Evolutionary conservation across 2,797 vertebrate species (phyloP), one percentile per base, ranked within the genome.

Genomic region (Graptemys geographica): DNA sequence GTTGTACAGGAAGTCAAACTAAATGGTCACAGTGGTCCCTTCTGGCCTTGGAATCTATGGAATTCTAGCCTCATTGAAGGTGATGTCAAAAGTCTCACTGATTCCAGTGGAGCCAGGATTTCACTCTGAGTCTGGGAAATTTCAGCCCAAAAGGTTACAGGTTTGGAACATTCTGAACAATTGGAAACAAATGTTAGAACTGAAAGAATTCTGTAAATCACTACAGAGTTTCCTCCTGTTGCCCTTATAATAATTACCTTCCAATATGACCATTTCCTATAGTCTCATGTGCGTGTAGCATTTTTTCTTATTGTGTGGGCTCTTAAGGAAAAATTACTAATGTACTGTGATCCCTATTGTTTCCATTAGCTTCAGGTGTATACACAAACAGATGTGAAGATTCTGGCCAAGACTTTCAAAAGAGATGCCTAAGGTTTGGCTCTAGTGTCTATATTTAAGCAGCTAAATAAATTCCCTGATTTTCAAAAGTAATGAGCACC

Each of bases 371-470:
- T 82, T 81, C 90, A 76, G 52, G 81, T 91, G 7, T 56, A 74
- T 28, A 0, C 49, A 10, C n/a, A 55, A 94, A 65, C 52, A 76
- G 74, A 78, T 5, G 53, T 94, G 90, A 93, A 97, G 90, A 93
- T 94, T 94, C 82, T 37, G 80, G 25, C 2, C 80, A 72, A 7
- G 2, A 12, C 86, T 89, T 95, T 47, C 92, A 92, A 94, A 96
- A 96, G 92, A 56, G 74, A 90, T 62, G 90, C 59, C 86, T 41
- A 93, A 3, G 55, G 78, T 91, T 95, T 93, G 94, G 93, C 81
- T 93, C 81, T 81, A 51, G 33, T 93, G 90, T 87, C 74, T 85
- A 79, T 72, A 25, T 59, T 84, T 56, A 87, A 72, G 76, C 92
- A 88, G 62, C 78, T 56, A 79, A 76, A 15, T 53, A 25, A 1